Percentiles rank a stretch among this genome's conserved stretches.
Conservation (phyloP, 2,113 vertebrate genomes). For the Nicator chloris region DNA sequence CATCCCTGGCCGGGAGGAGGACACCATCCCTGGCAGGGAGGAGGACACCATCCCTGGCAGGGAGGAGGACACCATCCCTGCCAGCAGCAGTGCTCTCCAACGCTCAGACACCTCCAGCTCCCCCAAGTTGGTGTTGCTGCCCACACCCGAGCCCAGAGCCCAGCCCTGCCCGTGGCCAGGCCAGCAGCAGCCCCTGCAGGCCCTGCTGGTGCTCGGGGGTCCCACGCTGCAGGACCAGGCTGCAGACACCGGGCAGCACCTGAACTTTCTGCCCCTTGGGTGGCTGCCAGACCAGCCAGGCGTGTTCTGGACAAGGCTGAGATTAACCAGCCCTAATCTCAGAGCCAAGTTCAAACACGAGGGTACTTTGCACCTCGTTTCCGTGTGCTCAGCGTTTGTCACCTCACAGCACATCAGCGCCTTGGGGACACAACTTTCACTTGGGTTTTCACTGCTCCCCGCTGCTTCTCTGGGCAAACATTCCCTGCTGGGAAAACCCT, state of each 20-base stretch:
- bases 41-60: neutral
- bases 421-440: neutral
- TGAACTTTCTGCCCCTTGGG: neutral
- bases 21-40: rapidly evolving
- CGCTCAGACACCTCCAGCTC: neutral
- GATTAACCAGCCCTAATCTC: neutral
- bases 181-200: neutral
- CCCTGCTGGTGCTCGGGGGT: neutral
- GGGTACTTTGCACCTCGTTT: neutral
- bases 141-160: rapidly evolving
- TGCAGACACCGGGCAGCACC: neutral
- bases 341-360: neutral
- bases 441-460: neutral
- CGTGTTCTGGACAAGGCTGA: neutral
- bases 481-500: neutral
- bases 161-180: neutral
- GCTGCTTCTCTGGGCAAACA: neutral
- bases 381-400: neutral
- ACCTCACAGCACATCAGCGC: neutral
- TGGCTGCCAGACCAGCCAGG: neutral
- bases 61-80: rapidly evolving
- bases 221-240: neutral
- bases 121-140: neutral
- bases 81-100: neutral
- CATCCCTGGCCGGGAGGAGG: neutral